Percentiles rank a stretch among this genome's conserved stretches.
Conservation (phyloP, 2,797 vertebrate species). For the Takifugu rubripes region DNA sequence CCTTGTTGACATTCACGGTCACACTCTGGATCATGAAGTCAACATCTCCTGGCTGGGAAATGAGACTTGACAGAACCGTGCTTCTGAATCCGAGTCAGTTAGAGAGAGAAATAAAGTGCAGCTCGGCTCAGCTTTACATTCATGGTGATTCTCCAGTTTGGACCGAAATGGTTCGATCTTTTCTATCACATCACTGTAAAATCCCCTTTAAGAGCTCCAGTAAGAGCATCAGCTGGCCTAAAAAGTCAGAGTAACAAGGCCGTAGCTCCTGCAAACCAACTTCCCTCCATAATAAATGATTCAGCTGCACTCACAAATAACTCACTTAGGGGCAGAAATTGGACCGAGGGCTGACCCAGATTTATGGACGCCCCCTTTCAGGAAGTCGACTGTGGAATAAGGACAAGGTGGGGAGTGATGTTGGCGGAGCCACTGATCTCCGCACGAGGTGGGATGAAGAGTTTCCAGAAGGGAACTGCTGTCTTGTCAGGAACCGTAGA, state of each 20-base stretch:
- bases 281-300: conserved; percentile 60
- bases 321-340: conserved; percentile 47
- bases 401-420: conserved; percentile 41
- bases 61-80: conserved; percentile 49
- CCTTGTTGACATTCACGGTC: conserved; percentile 15
- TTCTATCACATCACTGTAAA: conserved; percentile 6
- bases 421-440: conserved; percentile 19
- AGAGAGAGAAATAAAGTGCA: conserved; percentile 10
- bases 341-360: conserved; percentile 51
- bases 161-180: not conserved
- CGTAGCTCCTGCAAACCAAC: conserved; percentile 22
- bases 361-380: conserved; percentile 31
- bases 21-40: conserved; percentile 25
- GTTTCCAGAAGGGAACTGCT: conserved; percentile 23
- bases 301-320: conserved; percentile 52
- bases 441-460: conserved; percentile 34
- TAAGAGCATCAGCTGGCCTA: not conserved
- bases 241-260: conserved; percentile 27
- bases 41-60: conserved; percentile 30
- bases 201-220: not conserved
- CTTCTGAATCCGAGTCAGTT: conserved; percentile 12
- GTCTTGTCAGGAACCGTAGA: conserved; percentile 17
- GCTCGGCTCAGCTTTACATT: not conserved
- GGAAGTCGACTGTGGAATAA: conserved; percentile 16
- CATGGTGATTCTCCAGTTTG: not conserved